Percentiles rank a stretch among this genome's conserved stretches.
These are phyloP conservation scores for Halisarca cf. caerulea DNA, from an alignment of 37 sponge, comb jelly and placozoan species.

Conservation along the genomic window DNA sequence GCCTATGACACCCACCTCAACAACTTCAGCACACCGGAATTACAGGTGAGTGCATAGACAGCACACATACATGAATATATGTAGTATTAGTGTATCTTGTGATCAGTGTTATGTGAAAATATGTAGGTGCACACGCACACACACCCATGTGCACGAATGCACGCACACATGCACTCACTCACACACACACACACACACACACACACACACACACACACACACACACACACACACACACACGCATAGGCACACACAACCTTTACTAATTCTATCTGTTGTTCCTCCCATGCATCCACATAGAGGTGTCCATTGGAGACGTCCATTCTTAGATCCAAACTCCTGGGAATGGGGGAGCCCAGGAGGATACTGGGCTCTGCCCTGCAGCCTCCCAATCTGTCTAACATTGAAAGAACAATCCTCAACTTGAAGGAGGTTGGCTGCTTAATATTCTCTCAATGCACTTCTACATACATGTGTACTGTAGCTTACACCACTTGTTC, in stretches of 20 bases:
- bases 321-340: constrained; percentile 78
- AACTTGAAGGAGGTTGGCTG: constrained; percentile 82
- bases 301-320: constrained; percentile 81
- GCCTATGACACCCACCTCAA: constrained; percentile 47
- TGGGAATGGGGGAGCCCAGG: constrained; percentile 88
- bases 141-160: no score
- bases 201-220: not conserved
- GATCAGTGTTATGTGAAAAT: no score
- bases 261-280: not conserved
- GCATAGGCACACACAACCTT: not conserved
- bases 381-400: constrained; percentile 73
- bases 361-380: constrained; percentile 78
- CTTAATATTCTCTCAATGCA: not conserved
- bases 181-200: not conserved
- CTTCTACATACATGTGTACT: no score
- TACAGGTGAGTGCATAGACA: constrained; percentile 62
- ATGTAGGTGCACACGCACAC: no score
- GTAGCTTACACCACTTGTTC: no score
- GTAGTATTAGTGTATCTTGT: no score
- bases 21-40: constrained; percentile 81
- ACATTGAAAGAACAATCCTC: constrained; percentile 83
- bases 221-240: not conserved
- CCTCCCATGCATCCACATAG: constrained; percentile 23
- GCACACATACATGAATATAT: not conserved
- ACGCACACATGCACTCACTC: constrained; percentile 6